These are phyloP conservation scores for Astropecten irregularis DNA, from an alignment of 53 echinoderm and acorn worm species.

Conservation along the genomic window DNA sequence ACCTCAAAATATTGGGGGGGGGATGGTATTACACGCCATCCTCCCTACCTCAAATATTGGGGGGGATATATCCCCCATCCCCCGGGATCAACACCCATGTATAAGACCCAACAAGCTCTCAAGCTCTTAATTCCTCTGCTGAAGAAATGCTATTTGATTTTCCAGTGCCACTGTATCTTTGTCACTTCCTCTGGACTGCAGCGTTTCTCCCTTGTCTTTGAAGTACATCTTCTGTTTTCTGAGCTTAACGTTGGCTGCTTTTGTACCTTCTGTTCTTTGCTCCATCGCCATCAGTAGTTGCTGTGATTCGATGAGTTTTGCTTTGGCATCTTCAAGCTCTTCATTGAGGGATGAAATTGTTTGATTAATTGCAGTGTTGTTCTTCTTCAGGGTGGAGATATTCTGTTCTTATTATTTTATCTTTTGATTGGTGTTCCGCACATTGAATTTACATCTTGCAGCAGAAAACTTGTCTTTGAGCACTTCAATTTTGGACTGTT, in stretches of 20 bases:
- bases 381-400: not conserved
- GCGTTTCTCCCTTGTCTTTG: not conserved
- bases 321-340: not conserved
- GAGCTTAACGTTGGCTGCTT: not conserved
- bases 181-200: not conserved
- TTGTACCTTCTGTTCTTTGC: not conserved
- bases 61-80: too few species aligned
- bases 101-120: not conserved
- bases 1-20: too few species aligned
- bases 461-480: not conserved
- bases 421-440: slow-evolving; percentile 8
- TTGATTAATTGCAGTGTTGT: not conserved
- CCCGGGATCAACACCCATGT: too few species aligned
- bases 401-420: not conserved
- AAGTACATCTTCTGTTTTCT: not conserved
- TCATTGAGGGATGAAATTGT: slow-evolving; percentile 2
- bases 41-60: too few species aligned
- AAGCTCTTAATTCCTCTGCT: not conserved
- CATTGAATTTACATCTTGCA: not conserved
- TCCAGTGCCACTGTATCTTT: not conserved
- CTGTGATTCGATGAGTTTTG: not conserved
- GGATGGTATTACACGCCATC: too few species aligned
- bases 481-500: not conserved
- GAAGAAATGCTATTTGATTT: not conserved
- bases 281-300: slow-evolving; percentile 7